These are phyloP conservation scores for Takifugu ocellatus DNA, from an alignment of 2,797 vertebrate genomes.

Conservation along the genomic window DNA sequence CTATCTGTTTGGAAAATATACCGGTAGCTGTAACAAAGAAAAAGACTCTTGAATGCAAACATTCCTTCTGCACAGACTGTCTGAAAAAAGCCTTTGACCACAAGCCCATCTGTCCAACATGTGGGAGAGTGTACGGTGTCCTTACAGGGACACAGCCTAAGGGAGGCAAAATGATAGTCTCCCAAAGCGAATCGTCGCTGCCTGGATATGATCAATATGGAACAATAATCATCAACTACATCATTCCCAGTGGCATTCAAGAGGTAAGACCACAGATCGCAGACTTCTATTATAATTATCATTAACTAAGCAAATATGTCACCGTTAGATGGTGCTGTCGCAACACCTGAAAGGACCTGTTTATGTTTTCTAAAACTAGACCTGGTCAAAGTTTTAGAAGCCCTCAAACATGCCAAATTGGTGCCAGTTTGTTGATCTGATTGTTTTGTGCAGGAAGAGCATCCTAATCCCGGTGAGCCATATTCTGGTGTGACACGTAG, in stretches of 20 bases:
- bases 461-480: conserved; percentile 66
- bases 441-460: conserved; percentile 57
- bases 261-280: conserved; percentile 52
- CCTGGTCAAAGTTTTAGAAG: too few relatives aligned
- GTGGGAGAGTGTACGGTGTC: conserved; percentile 66
- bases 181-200: neutral
- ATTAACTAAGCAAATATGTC: too few relatives aligned
- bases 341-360: too few relatives aligned
- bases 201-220: conserved; percentile 63
- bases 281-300: too few relatives aligned
- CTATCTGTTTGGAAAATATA: conserved; percentile 74
- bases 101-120: conserved; percentile 74
- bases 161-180: conserved; percentile 54
- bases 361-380: too few relatives aligned
- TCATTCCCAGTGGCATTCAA: conserved; percentile 69
- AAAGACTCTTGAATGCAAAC: conserved; percentile 64
- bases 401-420: too few relatives aligned
- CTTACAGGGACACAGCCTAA: conserved; percentile 72
- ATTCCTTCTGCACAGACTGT: conserved; percentile 72
- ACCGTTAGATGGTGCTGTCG: neutral
- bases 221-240: conserved; percentile 66
- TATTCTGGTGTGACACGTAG: conserved; percentile 63
- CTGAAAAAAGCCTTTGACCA: conserved; percentile 62
- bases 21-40: conserved; percentile 6
- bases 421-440: neutral